Evolutionary conservation across 2,888 invertebrate genomes (phyloP).

Genomic region (Troglohyphantes excavatus): DNA sequence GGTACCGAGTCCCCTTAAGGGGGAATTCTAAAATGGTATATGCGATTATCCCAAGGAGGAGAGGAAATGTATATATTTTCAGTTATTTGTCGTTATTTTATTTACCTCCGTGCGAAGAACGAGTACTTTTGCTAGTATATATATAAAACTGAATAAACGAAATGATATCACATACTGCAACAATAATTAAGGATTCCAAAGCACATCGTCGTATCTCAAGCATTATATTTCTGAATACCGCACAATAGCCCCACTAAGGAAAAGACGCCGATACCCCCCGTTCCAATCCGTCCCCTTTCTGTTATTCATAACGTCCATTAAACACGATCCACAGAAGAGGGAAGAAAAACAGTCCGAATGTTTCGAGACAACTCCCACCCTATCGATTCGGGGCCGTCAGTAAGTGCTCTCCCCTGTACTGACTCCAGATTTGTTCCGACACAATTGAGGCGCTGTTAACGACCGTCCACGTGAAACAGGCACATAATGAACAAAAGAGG

Average conservation of each 20-base stretch:
- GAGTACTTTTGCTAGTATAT: too few relatives aligned
- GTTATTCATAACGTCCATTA: slow-evolving; percentile 41
- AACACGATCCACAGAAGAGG: background rate
- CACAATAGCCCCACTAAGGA: background rate
- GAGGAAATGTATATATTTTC: too few relatives aligned
- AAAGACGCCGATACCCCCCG: background rate
- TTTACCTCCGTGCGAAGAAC: too few relatives aligned
- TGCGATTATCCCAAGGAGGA: too few relatives aligned
- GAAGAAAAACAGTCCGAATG: slow-evolving; percentile 20
- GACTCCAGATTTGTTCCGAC: slow-evolving; percentile 70
- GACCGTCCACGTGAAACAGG: slow-evolving; percentile 57
- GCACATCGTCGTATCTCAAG: too few relatives aligned
- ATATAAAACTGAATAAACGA: too few relatives aligned
- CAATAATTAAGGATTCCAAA: too few relatives aligned
- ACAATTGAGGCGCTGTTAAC: slow-evolving; percentile 62
- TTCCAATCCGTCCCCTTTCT: background rate
- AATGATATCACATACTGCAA: too few relatives aligned
- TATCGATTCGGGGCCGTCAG: slow-evolving; percentile 41
- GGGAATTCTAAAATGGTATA: too few relatives aligned
- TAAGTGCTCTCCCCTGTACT: slow-evolving; percentile 51
- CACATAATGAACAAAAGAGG: slow-evolving; percentile 57
- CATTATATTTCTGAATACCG: too few relatives aligned
- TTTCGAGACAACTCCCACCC: slow-evolving; percentile 6
- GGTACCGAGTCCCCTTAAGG: too few relatives aligned
- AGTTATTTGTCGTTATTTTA: too few relatives aligned